Percentiles rank a stretch among this genome's conserved stretches.
phyloP scores from a whole-genome alignment of 1,140 invertebrate species.

The Brevipalpus yothersi region DNA sequence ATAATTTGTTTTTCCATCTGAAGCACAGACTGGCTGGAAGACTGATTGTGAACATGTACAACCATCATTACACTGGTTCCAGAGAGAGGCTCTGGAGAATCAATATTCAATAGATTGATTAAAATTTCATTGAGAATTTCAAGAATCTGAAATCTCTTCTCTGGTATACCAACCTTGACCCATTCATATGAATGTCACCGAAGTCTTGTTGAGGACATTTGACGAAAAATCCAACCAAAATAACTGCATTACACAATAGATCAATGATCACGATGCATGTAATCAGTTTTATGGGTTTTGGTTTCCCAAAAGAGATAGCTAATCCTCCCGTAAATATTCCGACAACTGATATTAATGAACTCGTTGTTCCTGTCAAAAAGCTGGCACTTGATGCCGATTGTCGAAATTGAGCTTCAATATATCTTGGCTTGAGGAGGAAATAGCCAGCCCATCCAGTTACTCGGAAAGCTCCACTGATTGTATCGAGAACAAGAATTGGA shows the following conservation, averaged over 20 bases:
- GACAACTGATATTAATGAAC: conserved; percentile 38
- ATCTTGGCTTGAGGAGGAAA: conserved; percentile 47
- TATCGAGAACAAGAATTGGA: conserved; percentile 37
- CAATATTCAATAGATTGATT: too few species aligned
- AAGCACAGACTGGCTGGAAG: conserved; percentile 36
- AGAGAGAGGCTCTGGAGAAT: not conserved
- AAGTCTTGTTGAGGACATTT: conserved; percentile 27
- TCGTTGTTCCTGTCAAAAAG: conserved; percentile 23
- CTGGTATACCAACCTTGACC: not conserved
- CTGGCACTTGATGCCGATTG: conserved; percentile 40
- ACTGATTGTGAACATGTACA: conserved; percentile 13
- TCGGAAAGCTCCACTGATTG: conserved; percentile 37
- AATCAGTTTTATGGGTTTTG: conserved; percentile 1
- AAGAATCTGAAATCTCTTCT: not conserved
- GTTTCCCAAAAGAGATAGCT: conserved; percentile 21
- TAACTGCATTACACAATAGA: conserved; percentile 31
- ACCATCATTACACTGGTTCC: conserved; percentile 15
- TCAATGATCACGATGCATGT: conserved; percentile 21
- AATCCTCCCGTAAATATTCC: conserved; percentile 41
- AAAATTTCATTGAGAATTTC: not conserved
- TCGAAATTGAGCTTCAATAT: conserved; percentile 44
- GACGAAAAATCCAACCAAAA: conserved; percentile 38
- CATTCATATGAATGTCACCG: not conserved
- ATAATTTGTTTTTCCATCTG: conserved; percentile 43
- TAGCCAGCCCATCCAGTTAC: conserved; percentile 43